A percentile compares a stretch with the other conserved stretches of the same genome.
These are phyloP conservation scores for Nothobranchius kuhntae DNA, from an alignment of 2,113 vertebrate species.

Conservation along the genomic window DNA sequence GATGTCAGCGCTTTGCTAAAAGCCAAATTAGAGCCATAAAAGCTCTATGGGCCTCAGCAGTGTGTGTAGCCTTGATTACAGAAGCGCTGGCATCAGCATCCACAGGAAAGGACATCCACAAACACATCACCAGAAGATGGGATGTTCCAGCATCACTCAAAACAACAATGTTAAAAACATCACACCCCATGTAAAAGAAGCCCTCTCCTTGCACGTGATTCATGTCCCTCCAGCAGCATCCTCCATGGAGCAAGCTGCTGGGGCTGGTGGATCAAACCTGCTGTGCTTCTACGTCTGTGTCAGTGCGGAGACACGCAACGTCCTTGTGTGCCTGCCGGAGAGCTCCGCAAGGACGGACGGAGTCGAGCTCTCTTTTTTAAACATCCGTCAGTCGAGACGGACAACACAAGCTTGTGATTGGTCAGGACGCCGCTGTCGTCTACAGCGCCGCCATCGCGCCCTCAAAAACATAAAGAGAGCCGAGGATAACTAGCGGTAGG, in stretches of 20 bases:
- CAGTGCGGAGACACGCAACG: too few species aligned
- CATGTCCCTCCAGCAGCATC: constrained; percentile 1
- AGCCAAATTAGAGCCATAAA: neutral
- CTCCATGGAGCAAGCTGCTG: constrained; percentile 26
- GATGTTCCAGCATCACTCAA: constrained; percentile 1
- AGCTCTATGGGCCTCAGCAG: constrained; percentile 1
- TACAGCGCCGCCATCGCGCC: too few species aligned
- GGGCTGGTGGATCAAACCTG: constrained; percentile 53
- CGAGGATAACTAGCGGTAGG: too few species aligned
- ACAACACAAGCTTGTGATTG: too few species aligned
- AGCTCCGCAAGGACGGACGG: too few species aligned
- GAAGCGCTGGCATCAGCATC: neutral
- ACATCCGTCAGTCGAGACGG: too few species aligned
- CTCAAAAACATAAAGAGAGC: too few species aligned
- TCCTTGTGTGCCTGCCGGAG: too few species aligned
- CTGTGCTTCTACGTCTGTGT: neutral
- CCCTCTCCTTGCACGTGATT: constrained; percentile 21
- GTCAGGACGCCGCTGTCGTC: too few species aligned
- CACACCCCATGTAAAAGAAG: neutral
- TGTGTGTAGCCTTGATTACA: neutral
- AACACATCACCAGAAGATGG: constrained; percentile 30
- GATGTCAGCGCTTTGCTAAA: neutral
- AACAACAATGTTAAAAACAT: constrained; percentile 7
- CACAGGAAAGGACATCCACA: neutral
- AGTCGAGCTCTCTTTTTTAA: too few species aligned